Conservation (phyloP, 2,797 vertebrate species). For the Antrozous pallidus region DNA sequence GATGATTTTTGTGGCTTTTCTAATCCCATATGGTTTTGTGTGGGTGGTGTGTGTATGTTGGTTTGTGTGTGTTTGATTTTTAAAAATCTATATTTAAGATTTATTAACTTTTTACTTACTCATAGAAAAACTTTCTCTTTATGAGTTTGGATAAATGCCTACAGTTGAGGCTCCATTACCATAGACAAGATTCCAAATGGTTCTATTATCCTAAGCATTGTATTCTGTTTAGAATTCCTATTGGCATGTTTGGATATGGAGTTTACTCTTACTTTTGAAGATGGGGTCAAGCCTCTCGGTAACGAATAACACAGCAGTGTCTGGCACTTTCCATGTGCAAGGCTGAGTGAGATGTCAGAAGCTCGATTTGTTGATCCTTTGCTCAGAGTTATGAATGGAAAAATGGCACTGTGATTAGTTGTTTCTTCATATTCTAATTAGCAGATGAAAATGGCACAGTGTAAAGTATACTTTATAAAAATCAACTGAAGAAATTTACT, state of each 20-base stretch:
- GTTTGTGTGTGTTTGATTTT: background rate
- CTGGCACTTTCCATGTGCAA: background rate
- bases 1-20: conserved; percentile 2
- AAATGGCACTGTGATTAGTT: background rate
- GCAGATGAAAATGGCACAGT: background rate
- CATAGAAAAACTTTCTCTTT: background rate
- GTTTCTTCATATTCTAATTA: background rate
- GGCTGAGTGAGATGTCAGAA: background rate
- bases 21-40: background rate
- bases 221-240: background rate
- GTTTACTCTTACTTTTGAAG: background rate
- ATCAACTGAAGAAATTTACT: background rate
- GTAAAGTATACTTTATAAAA: background rate
- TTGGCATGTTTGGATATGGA: background rate
- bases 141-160: background rate
- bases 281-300: background rate
- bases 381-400: background rate
- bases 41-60: background rate
- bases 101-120: conserved; percentile 5
- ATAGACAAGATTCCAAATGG: background rate
- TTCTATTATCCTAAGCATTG: background rate
- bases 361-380: background rate
- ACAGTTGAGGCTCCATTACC: background rate
- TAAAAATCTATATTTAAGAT: background rate
- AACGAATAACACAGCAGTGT: background rate